These are phyloP conservation scores for Sakesphorus luctuosus DNA, from an alignment of 2,113 vertebrate species.

Conservation along the genomic window DNA sequence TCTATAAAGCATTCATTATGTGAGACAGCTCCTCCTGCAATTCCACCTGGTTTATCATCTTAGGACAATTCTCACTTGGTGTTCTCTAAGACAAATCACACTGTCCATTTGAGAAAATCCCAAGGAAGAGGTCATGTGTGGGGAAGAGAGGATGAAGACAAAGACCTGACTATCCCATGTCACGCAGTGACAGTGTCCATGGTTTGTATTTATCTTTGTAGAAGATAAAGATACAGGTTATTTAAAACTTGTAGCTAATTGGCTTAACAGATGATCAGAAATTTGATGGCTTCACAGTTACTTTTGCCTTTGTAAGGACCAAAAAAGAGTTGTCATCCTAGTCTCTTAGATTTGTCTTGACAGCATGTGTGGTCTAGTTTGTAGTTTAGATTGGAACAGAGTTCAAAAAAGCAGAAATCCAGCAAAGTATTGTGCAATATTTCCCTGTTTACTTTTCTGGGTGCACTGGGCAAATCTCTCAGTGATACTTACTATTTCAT, in stretches of 20 bases:
- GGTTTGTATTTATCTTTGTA: background rate
- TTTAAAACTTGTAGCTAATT: background rate
- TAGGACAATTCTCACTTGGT: background rate
- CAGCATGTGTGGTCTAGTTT: slow-evolving; percentile 74
- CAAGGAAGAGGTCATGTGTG: background rate
- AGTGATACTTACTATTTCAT: slow-evolving; percentile 38
- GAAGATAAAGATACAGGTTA: background rate
- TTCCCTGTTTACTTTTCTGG: slow-evolving; percentile 60
- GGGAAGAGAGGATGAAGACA: background rate
- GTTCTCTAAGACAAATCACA: background rate
- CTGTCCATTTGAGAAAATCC: background rate
- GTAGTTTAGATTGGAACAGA: slow-evolving; percentile 74
- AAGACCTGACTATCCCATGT: rapidly evolving
- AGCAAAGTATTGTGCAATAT: slow-evolving; percentile 69
- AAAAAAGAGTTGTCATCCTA: background rate
- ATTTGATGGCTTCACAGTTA: slow-evolving; percentile 1
- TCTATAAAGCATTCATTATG: background rate
- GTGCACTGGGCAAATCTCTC: slow-evolving; percentile 48
- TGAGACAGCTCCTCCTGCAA: background rate
- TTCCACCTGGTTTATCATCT: background rate
- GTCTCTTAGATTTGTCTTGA: slow-evolving; percentile 62
- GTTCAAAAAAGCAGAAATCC: slow-evolving; percentile 69
- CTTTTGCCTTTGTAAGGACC: background rate
- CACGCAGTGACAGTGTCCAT: background rate
- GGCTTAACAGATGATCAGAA: slow-evolving; percentile 59